Evolutionary conservation across 2,888 invertebrate species (phyloP), one percentile per base, ranked within the genome.

Genomic region (Thecocarcelia acutangulata): DNA sequence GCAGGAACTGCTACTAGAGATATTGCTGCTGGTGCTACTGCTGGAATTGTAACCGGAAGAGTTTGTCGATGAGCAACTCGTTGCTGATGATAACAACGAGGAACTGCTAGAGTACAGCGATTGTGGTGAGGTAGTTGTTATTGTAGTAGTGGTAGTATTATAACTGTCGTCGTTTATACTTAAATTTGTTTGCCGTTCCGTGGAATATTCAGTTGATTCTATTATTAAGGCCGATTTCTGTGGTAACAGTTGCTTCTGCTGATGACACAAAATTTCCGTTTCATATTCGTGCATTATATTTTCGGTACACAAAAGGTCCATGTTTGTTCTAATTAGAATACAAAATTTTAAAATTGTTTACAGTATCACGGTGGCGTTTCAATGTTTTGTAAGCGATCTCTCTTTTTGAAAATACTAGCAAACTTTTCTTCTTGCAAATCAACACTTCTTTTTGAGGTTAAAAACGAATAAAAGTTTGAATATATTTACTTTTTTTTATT

Each of bases 271-370:
- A 80, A 76, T 77, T 76, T 85, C 86, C 80, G 84, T 85, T 83
- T 87, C 87, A 83, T 85, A 85, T 84, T 87, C 89, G 80, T 87
- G 86, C 85, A 92, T 91, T 88, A 93, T 93, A 86, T 92, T 92
- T 90, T 93, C 93, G 88, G 92, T 92, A 88, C 93, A 93, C 90
- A 93, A 90, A 90, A 93, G 92, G 91, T 93, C 93, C 93, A 93
- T 93, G 83, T 83, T 86, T 84, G 24, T 66, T 37, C n/a, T 13
- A 69, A 33, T 68, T 40, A n/a, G 8, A 15, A 42, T 17, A 1
- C 37, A 8, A 42, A 33, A 58, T 61, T 72, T 44, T 3, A 1
- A 59, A 21, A 46, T 66, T 17, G 11, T n/a, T 19, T 50, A 33
- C 15, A 48, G 48, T 19, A 52, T 40, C 40, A 28, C 19, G 28